Base-by-base conservation (phyloP, 2,888 invertebrate genomes). In the Clusia tigrina region DNA sequence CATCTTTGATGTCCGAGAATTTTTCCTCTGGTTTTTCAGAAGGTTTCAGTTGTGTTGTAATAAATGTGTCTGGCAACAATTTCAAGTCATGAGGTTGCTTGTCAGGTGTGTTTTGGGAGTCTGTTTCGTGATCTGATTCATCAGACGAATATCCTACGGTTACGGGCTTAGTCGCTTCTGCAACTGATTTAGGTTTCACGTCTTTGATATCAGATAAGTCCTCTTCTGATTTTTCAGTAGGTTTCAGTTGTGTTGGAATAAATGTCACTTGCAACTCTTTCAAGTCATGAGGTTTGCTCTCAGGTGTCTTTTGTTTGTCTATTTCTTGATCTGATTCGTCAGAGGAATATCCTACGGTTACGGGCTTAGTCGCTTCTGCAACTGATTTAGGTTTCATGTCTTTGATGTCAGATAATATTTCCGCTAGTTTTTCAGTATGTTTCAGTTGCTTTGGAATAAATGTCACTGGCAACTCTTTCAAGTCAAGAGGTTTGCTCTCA, bases 11-110 rank as follows among this genome's bases (percentile, higher is more conserved):
- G 12, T 52, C 52, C 3, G n/a, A n/a, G 10, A 38, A 38, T 37
- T 37, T 51, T 2, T 18, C 48, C 17, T 58, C 48, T 54, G 38
- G 52, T 6, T 52, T 56, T 24, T 32, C 58, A 46, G 51, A n/a
- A 10, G n/a, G 3, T 42, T 5, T 42, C n/a, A 15, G n/a, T 32
- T 5, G 12, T 32, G 32, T 32, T 32, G 48, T 18, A 20, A 22
- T 15, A 2, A 18, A 9, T 2, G 48, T n/a, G n/a, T n/a, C n/a
- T n/a, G n/a, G n/a, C n/a, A 18, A 15, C 5, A 6, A 6, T 48
- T 20, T 5, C 15, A n/a, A n/a, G 22, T 48, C 48, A 3, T 18
- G 3, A 6, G 22, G 48, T 20, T n/a, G 9, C 42, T n/a, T 10
- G 3, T 42, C 42, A 5, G 20, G 15, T 12, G 48, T 5, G 5